These are phyloP conservation scores for Drosophila pectinifera DNA, from an alignment of 1,140 invertebrate genomes.

Conservation along the genomic window DNA sequence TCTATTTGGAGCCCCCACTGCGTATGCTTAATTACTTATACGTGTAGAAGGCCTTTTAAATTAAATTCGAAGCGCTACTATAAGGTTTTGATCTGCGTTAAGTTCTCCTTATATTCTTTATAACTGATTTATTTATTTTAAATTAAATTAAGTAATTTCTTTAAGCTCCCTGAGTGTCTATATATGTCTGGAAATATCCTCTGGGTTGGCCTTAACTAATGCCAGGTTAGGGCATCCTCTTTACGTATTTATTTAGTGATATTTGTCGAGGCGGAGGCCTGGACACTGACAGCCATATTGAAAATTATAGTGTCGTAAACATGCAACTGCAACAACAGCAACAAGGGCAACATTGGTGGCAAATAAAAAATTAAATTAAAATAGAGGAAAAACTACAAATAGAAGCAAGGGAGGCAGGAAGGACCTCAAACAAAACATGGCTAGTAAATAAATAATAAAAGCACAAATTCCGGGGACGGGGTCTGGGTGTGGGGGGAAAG, in stretches of 20 bases:
- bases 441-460: conserved; percentile 75
- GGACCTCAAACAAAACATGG: conserved; percentile 72
- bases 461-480: conserved; percentile 8
- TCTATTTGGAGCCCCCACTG: conserved; percentile 5
- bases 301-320: conserved; percentile 79
- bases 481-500: too few species aligned
- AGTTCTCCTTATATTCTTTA: too few species aligned
- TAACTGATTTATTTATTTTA: too few species aligned
- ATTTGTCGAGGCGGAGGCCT: background rate
- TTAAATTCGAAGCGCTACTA: background rate
- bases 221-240: background rate
- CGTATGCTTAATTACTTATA: conserved; percentile 6
- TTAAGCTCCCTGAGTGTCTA: too few species aligned
- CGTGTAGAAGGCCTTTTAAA: too few species aligned
- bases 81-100: background rate
- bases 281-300: conserved; percentile 54
- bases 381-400: conserved; percentile 52
- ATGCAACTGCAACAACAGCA: conserved; percentile 66
- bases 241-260: background rate
- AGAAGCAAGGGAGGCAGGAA: background rate
- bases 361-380: conserved; percentile 73
- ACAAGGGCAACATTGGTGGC: conserved; percentile 26
- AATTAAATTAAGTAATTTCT: too few species aligned
- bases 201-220: background rate
- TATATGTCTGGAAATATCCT: too few species aligned